Conservation (phyloP, 2,113 vertebrate genomes). For the Nannospalax galili region DNA sequence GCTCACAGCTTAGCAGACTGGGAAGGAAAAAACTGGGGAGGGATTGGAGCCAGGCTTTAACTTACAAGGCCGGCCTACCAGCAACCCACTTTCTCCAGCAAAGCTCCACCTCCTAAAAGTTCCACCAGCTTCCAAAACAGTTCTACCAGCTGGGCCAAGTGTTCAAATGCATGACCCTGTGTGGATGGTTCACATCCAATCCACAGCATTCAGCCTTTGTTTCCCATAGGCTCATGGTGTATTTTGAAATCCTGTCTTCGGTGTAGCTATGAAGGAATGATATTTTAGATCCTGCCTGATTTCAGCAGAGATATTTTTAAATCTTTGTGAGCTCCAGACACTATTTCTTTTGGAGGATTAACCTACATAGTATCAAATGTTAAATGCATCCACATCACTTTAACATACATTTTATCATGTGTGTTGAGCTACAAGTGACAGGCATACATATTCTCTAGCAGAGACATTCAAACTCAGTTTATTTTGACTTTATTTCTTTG, state of each 20-base stretch:
- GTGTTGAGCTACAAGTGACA: background rate
- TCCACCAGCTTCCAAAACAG: background rate
- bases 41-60: background rate
- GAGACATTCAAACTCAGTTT: constrained; percentile 15
- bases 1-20: background rate
- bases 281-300: background rate
- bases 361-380: constrained; percentile 2
- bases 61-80: background rate
- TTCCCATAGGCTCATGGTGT: background rate
- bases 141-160: background rate
- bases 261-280: background rate
- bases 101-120: background rate
- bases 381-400: background rate
- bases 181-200: background rate
- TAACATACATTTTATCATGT: background rate
- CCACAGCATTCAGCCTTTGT: too few relatives aligned
- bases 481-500: background rate
- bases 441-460: background rate
- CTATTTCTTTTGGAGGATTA: constrained; percentile 16
- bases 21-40: background rate
- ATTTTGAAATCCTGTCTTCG: background rate
- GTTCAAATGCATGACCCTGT: background rate
- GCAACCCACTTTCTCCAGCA: background rate
- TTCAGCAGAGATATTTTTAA: constrained; percentile 48
- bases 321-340: background rate